A percentile compares a stretch with the other conserved stretches of the same genome.
Conservation (phyloP, 1,140 invertebrate species). For the Sarcophaga bullata region DNA sequence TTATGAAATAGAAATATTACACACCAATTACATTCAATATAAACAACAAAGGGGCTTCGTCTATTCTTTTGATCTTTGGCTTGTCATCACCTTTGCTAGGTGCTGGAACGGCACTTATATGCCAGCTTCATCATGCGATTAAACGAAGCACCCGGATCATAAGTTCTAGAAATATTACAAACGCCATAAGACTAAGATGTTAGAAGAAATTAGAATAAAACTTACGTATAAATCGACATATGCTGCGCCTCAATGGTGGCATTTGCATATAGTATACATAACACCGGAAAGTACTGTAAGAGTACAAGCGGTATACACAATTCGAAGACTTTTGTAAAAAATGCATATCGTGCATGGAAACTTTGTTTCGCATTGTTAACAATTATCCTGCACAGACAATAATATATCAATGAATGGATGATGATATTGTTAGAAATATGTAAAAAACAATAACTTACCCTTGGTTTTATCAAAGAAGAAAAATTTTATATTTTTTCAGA, state of each 20-base stretch:
- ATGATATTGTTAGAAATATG: too few species aligned
- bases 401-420: neutral
- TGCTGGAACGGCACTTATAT: neutral
- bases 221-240: conserved; percentile 25
- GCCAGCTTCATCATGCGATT: conserved; percentile 17
- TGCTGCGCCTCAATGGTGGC: neutral
- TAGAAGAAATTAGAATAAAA: neutral
- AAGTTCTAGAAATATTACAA: neutral
- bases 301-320: neutral
- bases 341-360: conserved; percentile 23
- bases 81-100: neutral
- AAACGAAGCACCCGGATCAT: conserved; percentile 27
- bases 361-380: neutral
- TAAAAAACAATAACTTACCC: too few species aligned
- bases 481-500: too few species aligned
- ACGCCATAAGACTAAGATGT: neutral
- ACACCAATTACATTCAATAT: too few species aligned
- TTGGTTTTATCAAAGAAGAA: too few species aligned
- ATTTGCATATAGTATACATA: too few species aligned
- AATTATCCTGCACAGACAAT: neutral
- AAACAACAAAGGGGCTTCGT: neutral
- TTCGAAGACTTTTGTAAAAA: neutral
- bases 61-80: neutral
- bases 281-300: neutral
- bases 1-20: too few species aligned